These are phyloP conservation scores for Microplitis demolitor DNA, from an alignment of 1,140 invertebrate genomes.

Conservation along the genomic window DNA sequence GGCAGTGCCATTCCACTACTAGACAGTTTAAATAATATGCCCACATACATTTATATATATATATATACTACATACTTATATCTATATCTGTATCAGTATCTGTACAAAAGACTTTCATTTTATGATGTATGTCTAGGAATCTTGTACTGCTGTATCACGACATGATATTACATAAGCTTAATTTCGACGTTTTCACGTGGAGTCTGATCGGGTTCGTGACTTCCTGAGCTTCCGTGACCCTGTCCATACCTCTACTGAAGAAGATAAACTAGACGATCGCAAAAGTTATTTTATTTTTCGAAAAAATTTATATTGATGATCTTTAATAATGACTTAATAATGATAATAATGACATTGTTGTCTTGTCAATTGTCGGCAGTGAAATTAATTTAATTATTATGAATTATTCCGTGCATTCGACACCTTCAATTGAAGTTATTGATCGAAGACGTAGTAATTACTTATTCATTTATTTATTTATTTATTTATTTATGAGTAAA, in stretches of 20 bases:
- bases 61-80: neutral
- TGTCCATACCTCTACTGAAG: neutral
- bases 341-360: no score
- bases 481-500: no score
- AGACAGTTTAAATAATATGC: constrained; percentile 11
- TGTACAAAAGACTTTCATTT: neutral
- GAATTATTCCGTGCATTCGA: neutral
- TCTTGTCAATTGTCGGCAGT: no score
- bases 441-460: no score
- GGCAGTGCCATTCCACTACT: constrained; percentile 21
- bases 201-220: constrained; percentile 17
- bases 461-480: no score
- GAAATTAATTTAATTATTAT: no score
- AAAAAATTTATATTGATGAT: no score
- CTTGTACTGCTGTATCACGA: neutral
- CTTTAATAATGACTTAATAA: no score
- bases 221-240: constrained; percentile 10
- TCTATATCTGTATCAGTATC: neutral
- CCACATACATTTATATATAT: neutral
- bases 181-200: constrained; percentile 1
- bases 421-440: constrained; percentile 31
- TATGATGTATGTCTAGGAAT: no score
- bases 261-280: neutral
- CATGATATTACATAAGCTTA: constrained; percentile 15
- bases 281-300: no score